phyloP scores from a whole-genome alignment of 2,797 vertebrate genomes.

The Nannoperca obscura region DNA sequence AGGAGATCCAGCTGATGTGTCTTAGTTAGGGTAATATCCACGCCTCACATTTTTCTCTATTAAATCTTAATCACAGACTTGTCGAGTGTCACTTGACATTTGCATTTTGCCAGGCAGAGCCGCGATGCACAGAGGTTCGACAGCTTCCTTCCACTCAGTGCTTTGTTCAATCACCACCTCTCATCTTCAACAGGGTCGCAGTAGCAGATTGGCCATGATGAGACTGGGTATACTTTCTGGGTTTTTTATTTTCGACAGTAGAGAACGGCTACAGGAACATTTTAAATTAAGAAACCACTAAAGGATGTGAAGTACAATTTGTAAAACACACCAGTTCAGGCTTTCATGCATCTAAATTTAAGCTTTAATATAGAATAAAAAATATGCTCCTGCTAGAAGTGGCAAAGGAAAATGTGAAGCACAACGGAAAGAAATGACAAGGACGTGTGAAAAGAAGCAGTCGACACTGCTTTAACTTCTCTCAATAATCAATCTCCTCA shows the following conservation, averaged over 20 bases:
- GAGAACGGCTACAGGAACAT: background rate
- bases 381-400: background rate
- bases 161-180: constrained; percentile 73
- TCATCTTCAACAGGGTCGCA: constrained; percentile 53
- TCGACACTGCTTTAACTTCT: constrained; percentile 80
- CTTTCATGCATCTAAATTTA: background rate
- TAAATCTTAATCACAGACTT: constrained; percentile 85
- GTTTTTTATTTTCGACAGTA: constrained; percentile 45
- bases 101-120: constrained; percentile 76
- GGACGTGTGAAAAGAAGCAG: constrained; percentile 74
- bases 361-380: constrained; percentile 5
- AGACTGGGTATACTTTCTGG: constrained; percentile 33
- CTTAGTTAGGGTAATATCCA: constrained; percentile 84
- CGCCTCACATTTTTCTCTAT: constrained; percentile 84
- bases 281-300: background rate
- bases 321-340: constrained; percentile 6
- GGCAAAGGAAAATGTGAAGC: constrained; percentile 35
- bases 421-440: constrained; percentile 74
- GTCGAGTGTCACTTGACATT: constrained; percentile 87
- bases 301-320: background rate
- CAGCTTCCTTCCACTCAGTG: constrained; percentile 67
- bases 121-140: constrained; percentile 54
- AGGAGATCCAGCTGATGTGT: constrained; percentile 77
- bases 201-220: constrained; percentile 42
- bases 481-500: constrained; percentile 87